phyloP scores from a whole-genome alignment of 2,797 vertebrate genomes.

The Lates japonicus region DNA sequence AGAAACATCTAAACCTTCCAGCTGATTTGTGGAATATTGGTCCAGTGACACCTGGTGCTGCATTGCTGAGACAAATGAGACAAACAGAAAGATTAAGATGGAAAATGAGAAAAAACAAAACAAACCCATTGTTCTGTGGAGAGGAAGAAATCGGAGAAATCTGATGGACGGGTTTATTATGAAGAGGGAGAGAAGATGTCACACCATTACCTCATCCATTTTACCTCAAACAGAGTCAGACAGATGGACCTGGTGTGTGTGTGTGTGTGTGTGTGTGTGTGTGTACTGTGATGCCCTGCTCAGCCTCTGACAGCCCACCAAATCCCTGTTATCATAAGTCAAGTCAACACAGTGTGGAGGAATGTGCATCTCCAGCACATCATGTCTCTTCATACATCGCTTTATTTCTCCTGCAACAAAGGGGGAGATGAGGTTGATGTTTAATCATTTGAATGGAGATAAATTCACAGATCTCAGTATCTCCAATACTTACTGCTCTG shows the following conservation, averaged over 20 bases:
- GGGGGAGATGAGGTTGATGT: conserved; percentile 7
- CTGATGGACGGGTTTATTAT: conserved; percentile 29
- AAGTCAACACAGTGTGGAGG: conserved; percentile 70
- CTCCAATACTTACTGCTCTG: background rate
- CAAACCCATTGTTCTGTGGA: background rate
- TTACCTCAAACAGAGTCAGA: conserved; percentile 61
- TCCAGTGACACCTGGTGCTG: background rate
- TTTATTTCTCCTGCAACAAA: conserved; percentile 25
- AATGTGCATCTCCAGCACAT: conserved; percentile 79
- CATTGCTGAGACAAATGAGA: background rate
- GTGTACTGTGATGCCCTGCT: conserved; percentile 46
- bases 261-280: conserved; percentile 15
- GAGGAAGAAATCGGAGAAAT: conserved; percentile 26
- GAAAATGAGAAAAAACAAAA: background rate
- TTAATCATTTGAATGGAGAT: background rate
- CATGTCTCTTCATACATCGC: conserved; percentile 34
- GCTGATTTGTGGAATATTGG: background rate
- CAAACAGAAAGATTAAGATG: background rate
- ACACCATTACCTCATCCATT: conserved; percentile 80
- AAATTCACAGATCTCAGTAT: background rate
- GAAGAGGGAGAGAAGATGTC: conserved; percentile 39
- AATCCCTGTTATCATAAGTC: conserved; percentile 77
- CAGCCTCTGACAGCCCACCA: conserved; percentile 57
- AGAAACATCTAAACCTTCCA: background rate
- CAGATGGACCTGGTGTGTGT: conserved; percentile 65